Base-by-base conservation (phyloP, 1,140 invertebrate species). In the Scaptomyza graminum region DNA sequence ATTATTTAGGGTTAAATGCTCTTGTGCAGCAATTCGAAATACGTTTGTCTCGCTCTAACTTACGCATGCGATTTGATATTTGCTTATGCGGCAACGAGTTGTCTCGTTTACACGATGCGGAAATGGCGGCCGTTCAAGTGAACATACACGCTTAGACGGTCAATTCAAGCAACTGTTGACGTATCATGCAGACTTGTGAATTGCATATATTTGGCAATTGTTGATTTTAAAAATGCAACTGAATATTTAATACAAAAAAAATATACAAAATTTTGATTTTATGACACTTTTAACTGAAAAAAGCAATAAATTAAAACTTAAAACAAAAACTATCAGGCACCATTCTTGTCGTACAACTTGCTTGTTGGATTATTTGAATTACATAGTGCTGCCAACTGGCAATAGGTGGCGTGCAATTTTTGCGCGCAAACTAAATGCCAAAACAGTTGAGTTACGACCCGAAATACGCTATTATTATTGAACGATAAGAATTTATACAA, bases 1-100 rank as follows among this genome's bases (percentile, higher is more conserved):
- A 77, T 85, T 88, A 82, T 87, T 87, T 87, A 87, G 82, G 82
- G 82, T 87, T 87, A 87, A 87, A 85, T 67, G 75, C 57, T 50
- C 64, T 44, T 76, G 50, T 52, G 69, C 65, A 67, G 25, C 65
- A 34, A 31, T 5, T 2, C 7, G n/a, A 39, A 39, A 11, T 57
- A 6, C 47, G 4, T 52, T 67, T 13, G 51, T 80, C 81, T 57
- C 54, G 12, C 47, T 84, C 54, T 46, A 12, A 22, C 70, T 43
- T 50, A 71, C 34, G 61, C 65, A 51, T 46, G 43, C 13, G 50
- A 41, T 3, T 12, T n/a, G 16, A 15, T 55, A 25, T 49, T 41
- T 73, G 72, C 54, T 37, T 57, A 68, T 55, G 49, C 34, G 47
- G 25, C 39, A 39, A 34, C 16, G 16, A 22, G 52, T 12, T 25